Conservation (phyloP, 2,797 vertebrate species). For the Smutsia temminckii region DNA sequence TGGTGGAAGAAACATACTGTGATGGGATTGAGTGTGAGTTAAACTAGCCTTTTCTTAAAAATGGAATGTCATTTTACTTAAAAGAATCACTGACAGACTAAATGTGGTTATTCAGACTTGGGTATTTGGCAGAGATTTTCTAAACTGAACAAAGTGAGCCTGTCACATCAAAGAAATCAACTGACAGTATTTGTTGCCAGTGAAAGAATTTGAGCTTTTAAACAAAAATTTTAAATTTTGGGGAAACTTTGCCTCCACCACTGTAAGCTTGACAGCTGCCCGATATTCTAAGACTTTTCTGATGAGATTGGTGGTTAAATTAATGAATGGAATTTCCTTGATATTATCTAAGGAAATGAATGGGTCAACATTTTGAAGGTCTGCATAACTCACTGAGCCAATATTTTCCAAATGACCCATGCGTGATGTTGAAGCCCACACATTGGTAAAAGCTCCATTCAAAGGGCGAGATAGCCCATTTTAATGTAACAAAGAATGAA, state of each 20-base stretch:
- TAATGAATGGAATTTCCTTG: not conserved
- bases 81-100: slow-evolving; percentile 15
- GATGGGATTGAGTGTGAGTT: not conserved
- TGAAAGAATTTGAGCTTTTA: slow-evolving; percentile 31
- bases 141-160: slow-evolving; percentile 57
- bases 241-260: not conserved
- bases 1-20: not conserved
- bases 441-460: not conserved
- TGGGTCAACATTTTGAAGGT: not conserved
- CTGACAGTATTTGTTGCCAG: slow-evolving; percentile 46
- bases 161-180: slow-evolving; percentile 34
- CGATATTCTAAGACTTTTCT: not conserved
- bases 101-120: slow-evolving; percentile 22
- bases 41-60: not conserved
- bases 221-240: slow-evolving; percentile 31
- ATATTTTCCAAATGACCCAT: not conserved
- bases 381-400: not conserved
- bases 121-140: slow-evolving; percentile 27
- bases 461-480: not conserved
- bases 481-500: not conserved
- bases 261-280: not conserved
- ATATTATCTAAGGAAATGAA: not conserved
- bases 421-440: not conserved
- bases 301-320: not conserved
- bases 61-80: not conserved